Conservation (phyloP, 2,797 vertebrate genomes). For the Epinephelus malabaricus region DNA sequence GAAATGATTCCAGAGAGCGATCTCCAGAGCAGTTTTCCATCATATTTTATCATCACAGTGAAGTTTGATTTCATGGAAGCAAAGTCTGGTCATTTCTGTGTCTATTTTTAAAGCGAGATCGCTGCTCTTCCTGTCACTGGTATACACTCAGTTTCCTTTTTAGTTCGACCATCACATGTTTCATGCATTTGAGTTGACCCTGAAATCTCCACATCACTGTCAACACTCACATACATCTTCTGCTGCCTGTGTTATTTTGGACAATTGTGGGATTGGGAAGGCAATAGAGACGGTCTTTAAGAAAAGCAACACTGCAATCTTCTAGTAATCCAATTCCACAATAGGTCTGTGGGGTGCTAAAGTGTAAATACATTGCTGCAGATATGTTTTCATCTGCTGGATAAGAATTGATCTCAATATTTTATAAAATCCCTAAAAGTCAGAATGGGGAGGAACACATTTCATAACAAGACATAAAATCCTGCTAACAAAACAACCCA, state of each 20-base stretch:
- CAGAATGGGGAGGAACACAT: conserved; percentile 19
- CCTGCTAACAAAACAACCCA: conserved; percentile 6
- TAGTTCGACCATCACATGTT: conserved; percentile 4
- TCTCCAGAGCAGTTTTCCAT: conserved; percentile 43
- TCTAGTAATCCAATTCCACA: conserved; percentile 39
- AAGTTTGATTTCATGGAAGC: conserved; percentile 35
- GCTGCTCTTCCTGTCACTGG: conserved; percentile 7
- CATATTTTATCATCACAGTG: conserved; percentile 42
- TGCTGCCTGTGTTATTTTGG: conserved; percentile 34
- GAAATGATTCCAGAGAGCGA: conserved; percentile 50
- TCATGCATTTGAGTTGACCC: conserved; percentile 21
- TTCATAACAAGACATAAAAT: conserved; percentile 28
- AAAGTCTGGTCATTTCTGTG: conserved; percentile 18
- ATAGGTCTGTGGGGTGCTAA: conserved; percentile 29
- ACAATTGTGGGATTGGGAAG: conserved; percentile 35
- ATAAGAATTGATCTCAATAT: conserved; percentile 39
- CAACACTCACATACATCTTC: conserved; percentile 16
- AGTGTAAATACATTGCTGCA: conserved; percentile 35
- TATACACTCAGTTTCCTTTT: background rate
- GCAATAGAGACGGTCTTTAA: conserved; percentile 7
- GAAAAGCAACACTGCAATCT: conserved; percentile 44
- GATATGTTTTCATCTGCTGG: conserved; percentile 1
- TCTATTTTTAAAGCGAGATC: conserved; percentile 30
- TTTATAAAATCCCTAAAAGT: conserved; percentile 9
- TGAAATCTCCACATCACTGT: conserved; percentile 42